These are phyloP conservation scores for Lophotis ruficrista DNA, from an alignment of 2,113 vertebrate genomes.

Conservation along the genomic window DNA sequence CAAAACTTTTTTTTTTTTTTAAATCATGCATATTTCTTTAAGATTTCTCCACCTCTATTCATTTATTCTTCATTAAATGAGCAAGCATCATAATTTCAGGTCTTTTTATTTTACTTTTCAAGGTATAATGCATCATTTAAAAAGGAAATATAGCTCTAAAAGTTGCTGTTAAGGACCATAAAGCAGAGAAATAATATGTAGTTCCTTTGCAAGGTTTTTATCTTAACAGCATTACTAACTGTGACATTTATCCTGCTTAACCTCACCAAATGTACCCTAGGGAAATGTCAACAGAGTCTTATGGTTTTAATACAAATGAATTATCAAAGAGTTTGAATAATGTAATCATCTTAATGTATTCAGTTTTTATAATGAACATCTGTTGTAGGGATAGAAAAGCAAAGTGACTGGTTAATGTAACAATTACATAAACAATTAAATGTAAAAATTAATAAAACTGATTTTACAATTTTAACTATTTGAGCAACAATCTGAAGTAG, in stretches of 20 bases:
- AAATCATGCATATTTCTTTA: neutral
- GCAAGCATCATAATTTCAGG: conserved; percentile 24
- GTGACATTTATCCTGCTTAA: conserved; percentile 77
- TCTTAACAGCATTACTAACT: conserved; percentile 69
- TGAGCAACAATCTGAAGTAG: neutral
- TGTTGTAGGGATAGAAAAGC: conserved; percentile 43
- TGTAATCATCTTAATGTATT: conserved; percentile 67
- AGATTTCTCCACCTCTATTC: neutral
- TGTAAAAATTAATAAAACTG: neutral
- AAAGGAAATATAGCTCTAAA: conserved; percentile 54
- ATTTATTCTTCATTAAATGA: neutral
- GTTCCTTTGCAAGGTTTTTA: conserved; percentile 56
- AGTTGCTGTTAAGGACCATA: conserved; percentile 58
- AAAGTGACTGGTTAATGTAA: conserved; percentile 42
- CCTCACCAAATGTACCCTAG: conserved; percentile 65
- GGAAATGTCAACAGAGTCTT: conserved; percentile 73
- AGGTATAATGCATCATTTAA: conserved; percentile 51
- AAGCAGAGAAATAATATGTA: conserved; percentile 56
- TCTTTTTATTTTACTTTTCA: conserved; percentile 41
- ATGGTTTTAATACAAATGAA: conserved; percentile 70
- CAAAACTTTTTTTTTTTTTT: neutral
- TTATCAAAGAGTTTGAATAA: conserved; percentile 69
- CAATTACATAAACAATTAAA: conserved; percentile 60
- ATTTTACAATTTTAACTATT: conserved; percentile 24
- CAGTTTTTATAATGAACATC: conserved; percentile 61